Evolutionary conservation across 2,888 invertebrate genomes (phyloP), one percentile per base, ranked within the genome.

Genomic region (Diaprepes abbreviatus): DNA sequence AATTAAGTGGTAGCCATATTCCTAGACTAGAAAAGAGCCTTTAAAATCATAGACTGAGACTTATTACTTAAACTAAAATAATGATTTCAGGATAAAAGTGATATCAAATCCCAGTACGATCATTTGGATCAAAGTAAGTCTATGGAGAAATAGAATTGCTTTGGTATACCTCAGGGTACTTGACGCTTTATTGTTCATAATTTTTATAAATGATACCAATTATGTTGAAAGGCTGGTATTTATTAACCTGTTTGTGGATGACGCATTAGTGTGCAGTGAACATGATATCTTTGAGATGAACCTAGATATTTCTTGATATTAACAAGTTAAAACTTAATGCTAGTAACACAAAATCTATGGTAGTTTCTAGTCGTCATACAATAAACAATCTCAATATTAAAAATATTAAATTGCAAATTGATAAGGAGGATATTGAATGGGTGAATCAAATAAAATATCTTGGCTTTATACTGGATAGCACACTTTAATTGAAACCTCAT

Each of bases 191-290:
- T 10, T 36, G 3, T 36, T 36, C 12, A 36, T 36, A 3, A 36
- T 36, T 36, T 36, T 12, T 10, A 12, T 36, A 36, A 36, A 36
- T 3, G 36, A 36, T 36, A 36, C 12, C 3, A 36, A 36, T 10
- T 36, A 9, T 36, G 12, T 36, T 9, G 10, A 36, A 3, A 9
- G 10, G 36, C 10, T 36, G 36, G 36, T 6, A 36, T 10, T 36
- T 9, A 36, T 36, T 9, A 36, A 36, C 10, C 10, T 36, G 36
- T 36, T 36, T 66, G 65, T 10, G 12, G 10, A 36, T 6, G 36
- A 36, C 10, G 10, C 36, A 3, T 36, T 63, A 70, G 52, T 36
- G n/a, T n/a, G n/a, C n/a, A n/a, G n/a, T n/a, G n/a, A n/a, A n/a
- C n/a, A n/a, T n/a, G n/a, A n/a, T n/a, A n/a, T n/a, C n/a, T n/a